Percentiles rank a stretch among this genome's conserved stretches.
phyloP scores from a whole-genome alignment of 2,888 invertebrate species.

The Drosophila helvetica region DNA sequence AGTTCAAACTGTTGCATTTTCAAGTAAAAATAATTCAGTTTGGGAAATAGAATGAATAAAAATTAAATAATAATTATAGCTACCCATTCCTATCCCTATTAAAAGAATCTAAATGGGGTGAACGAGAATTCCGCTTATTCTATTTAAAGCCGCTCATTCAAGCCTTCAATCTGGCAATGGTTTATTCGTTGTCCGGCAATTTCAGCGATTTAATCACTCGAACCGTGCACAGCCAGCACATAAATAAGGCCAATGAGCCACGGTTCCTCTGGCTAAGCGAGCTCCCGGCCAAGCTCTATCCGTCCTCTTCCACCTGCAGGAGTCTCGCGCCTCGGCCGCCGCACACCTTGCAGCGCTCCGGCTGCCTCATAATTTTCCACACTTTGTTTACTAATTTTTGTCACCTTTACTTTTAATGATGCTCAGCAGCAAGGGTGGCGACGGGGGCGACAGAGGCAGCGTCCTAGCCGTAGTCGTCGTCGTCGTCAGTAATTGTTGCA shows the following conservation, averaged over 20 bases:
- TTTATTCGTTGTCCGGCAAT: slow-evolving; percentile 31
- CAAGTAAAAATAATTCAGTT: too few species aligned
- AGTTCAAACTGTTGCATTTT: too few species aligned
- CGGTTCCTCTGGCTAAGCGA: not conserved
- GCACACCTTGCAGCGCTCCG: slow-evolving; percentile 33
- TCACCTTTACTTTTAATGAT: slow-evolving; percentile 80
- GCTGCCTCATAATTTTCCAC: slow-evolving; percentile 74
- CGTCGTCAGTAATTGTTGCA: slow-evolving; percentile 71
- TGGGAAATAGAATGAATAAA: too few species aligned
- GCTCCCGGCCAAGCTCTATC: slow-evolving; percentile 10
- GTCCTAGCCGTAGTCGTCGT: not conserved
- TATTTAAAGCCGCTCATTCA: slow-evolving; percentile 18
- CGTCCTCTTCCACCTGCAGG: slow-evolving; percentile 37
- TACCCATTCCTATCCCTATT: not conserved
- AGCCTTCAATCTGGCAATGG: slow-evolving; percentile 16
- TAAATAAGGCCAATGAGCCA: slow-evolving; percentile 22
- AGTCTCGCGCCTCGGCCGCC: not conserved
- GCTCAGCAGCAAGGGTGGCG: slow-evolving; percentile 75
- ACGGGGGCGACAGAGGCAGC: slow-evolving; percentile 53
- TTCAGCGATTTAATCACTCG: slow-evolving; percentile 38
- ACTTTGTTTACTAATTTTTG: slow-evolving; percentile 81
- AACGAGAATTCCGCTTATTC: slow-evolving; percentile 29
- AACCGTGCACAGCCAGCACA: slow-evolving; percentile 37
- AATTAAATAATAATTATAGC: too few species aligned
- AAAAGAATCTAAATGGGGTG: slow-evolving; percentile 3